Base-by-base conservation (phyloP, 2,888 invertebrate species). In the Cheilosia vulpina region DNA sequence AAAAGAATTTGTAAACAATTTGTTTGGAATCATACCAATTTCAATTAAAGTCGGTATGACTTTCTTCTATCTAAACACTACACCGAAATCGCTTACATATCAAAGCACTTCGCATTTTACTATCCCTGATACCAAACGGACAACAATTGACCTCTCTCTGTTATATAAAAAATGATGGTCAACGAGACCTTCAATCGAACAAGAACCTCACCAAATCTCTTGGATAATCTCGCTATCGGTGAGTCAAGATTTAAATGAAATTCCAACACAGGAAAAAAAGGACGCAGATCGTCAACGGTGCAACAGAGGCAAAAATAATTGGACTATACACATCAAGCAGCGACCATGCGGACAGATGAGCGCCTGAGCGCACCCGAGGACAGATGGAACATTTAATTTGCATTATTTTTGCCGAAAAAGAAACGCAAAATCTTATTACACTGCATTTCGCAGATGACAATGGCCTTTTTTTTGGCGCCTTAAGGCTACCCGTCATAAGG, bases 301-400 rank as follows among this genome's bases (percentile, higher is more conserved):
- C 13, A 45, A 45, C 43, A 6, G 52, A 58, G 52, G 55, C 45
- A 50, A 24, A 80, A 84, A 75, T 84, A 84, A 84, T 84, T 84
- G 84, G 84, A 75, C 69, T 69, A 52, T 31, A 2, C 31, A 31
- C 7, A 31, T 31, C 9, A 45, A 76, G 58, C 24, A 31, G n/a
- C 21, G 50, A 17, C 45, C 17, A 7, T 17, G 17, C 34, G 43
- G 65, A 72, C 77, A 63, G 65, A 60, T 65, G 78, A 47, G 34
- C 11, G 50, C 38, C 17, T 68, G 69, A 71, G 60, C 50, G 21
- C 72, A 80, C 73, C 75, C 79, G 80, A 80, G 60, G 84, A 65
- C 84, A 84, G 80, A 84, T 84, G 84, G 66, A 76, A 76, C 63
- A 60, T 65, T 69, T 52, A 75, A 84, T 80, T 84, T 84, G 80